Base-by-base conservation (phyloP, 2,797 vertebrate species). In the Cyclopterus lumpus region DNA sequence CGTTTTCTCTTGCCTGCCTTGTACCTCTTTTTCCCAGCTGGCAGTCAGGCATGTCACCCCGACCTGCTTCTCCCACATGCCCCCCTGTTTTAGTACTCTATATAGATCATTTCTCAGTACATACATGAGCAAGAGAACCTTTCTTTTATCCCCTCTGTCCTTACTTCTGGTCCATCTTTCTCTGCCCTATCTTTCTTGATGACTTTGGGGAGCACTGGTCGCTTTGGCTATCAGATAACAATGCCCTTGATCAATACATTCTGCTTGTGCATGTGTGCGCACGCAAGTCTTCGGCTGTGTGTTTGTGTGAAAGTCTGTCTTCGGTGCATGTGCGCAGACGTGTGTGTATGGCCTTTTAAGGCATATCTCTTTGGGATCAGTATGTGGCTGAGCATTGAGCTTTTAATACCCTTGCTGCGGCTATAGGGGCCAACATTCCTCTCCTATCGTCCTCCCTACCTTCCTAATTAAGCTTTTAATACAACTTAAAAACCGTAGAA, bases 221-320 rank as follows among this genome's bases (percentile, higher is more conserved):
- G 54, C 85, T 84, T 75, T 82, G 75, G 86, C 83, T 84, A 91
- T 91, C 89, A 91, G 88, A 91, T 91, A 92, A 85, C 83, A 77
- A 79, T 66, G 79, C 83, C 86, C 84, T 81, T 80, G 81, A 89
- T 90, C 85, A 38, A 91, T 91, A 87, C 44, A 63, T 76, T 75
- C 69, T 77, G 57, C 46, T 44, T 11, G 26, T 62, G 72, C 55
- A n/a, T n/a, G 11, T 38, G 46, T 26, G 55, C 22, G 6, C 61
- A 34, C n/a, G 16, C 26, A 3, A 0, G 32, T 68, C 38, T 71
- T 55, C 68, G 51, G 16, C 46, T 71, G 69, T 71, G 55, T 16
- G 58, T 62, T 58, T 32, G 40, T 63, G 62, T 69, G 49, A 22
- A 51, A 10, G n/a, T 24, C 49, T 24, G 51, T 54, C 14, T 24